Evolutionary conservation across 2,113 vertebrate species (phyloP), one percentile per base, ranked within the genome.

Genomic region (Spea multiplicata): DNA sequence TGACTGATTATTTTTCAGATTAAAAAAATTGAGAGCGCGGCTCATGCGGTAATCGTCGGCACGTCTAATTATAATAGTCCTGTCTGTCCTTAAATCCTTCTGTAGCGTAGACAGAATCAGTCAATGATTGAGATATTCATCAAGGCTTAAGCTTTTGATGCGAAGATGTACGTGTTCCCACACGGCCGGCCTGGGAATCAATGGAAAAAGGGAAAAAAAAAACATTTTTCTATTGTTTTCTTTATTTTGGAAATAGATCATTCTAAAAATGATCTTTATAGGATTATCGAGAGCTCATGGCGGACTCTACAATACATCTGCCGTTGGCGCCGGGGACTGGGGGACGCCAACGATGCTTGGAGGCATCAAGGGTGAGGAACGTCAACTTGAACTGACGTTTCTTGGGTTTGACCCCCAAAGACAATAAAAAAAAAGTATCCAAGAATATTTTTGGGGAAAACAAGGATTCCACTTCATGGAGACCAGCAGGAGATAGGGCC

Each of bases 1-100:
- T 76, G 74, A 76, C 74, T 76, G 74, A 76, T 68, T 76, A 76
- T 76, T 69, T 76, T 76, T 61, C 52, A 76, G 66, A 76, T 76
- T 69, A 59, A 76, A 76, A 76, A 76, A 76, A 68, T 76, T 68
- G 45, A 48, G 53, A 69, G 68, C 68, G 68, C 68, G 74, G 59
- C 59, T 76, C 67, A 66, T 64, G 44, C 67, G 48, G 66, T 69
- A 76, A 76, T 76, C 66, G 68, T 76, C 59, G 66, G 74, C 74
- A 68, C 74, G 59, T 55, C 44, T 76, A 69, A 76, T 76, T 76
- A 76, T 52, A 76, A 76, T 76, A 69, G 67, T 76, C 68, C 52
- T 59, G 30, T 30, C 30, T 50, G 61, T 73, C 53, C 71, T 50
- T 61, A 74, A 66, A 48, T 46, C 66, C 52, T 59, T n/a, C 17